These are phyloP conservation scores for Dysmachus trigonus DNA, from an alignment of 2,888 invertebrate species.

Conservation along the genomic window DNA sequence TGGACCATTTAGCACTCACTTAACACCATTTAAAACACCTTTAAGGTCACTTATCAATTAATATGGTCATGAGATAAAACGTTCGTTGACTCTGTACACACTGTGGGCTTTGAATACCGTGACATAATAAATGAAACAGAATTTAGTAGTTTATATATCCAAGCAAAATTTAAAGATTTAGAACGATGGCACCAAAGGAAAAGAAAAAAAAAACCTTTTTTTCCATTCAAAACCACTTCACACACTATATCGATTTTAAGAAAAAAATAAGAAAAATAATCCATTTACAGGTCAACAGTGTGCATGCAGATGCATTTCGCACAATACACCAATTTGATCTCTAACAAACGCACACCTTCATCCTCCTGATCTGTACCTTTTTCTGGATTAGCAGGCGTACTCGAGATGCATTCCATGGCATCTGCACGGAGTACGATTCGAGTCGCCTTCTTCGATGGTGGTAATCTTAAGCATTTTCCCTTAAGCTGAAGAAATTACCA, in stretches of 20 bases:
- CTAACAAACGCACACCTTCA: constrained; percentile 23
- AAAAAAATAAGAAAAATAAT: not conserved
- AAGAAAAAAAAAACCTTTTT: not conserved
- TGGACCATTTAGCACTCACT: constrained; percentile 4
- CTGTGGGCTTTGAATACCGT: not conserved
- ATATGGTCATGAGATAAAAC: not conserved
- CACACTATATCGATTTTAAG: not conserved
- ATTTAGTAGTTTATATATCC: not conserved
- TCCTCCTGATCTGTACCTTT: constrained; percentile 26
- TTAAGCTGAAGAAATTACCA: constrained; percentile 8
- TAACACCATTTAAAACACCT: constrained; percentile 12
- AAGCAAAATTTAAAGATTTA: not conserved
- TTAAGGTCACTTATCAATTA: not conserved
- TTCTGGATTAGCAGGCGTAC: not conserved
- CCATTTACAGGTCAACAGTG: not conserved
- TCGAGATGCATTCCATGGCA: not conserved
- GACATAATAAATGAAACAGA: not conserved
- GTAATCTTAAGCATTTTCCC: not conserved
- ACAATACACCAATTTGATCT: constrained; percentile 20
- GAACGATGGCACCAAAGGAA: not conserved
- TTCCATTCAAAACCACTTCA: not conserved
- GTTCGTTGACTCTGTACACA: constrained; percentile 9
- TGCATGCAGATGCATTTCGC: constrained; percentile 9
- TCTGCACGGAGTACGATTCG: not conserved
- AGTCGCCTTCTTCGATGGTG: not conserved